Conservation (phyloP, 53 echinoderm and acorn worm genomes). For the Glandiceps talaboti region DNA sequence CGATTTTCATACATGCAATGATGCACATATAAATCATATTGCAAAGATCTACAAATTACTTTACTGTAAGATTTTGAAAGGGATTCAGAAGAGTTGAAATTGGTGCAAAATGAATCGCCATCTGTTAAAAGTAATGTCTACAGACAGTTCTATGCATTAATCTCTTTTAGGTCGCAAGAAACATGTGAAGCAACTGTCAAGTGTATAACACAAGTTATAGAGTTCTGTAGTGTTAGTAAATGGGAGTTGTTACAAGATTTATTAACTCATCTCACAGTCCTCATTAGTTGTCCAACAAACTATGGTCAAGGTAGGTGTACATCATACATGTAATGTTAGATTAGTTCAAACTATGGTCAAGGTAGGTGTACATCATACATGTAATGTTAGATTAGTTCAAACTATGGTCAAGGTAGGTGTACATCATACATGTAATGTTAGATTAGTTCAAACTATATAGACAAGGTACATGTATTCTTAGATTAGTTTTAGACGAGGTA, state of each 20-base stretch:
- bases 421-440: no score
- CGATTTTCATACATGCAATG: no score
- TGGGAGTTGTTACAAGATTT: constrained; percentile 76
- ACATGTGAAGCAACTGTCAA: constrained; percentile 42
- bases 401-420: background rate
- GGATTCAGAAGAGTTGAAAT: no score
- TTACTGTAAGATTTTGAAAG: no score
- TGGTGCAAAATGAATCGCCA: no score
- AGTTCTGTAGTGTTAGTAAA: constrained; percentile 19
- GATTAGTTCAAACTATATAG: no score
- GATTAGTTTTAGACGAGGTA: no score
- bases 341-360: background rate
- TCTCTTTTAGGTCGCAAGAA: constrained; percentile 21
- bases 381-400: background rate
- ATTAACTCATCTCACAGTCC: constrained; percentile 43
- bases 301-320: constrained; percentile 31
- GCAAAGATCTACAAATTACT: no score
- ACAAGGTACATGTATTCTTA: no score
- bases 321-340: no score
- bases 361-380: background rate
- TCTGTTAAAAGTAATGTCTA: no score
- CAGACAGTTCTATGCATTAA: background rate
- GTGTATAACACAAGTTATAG: constrained; percentile 38
- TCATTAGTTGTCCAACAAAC: constrained; percentile 31
- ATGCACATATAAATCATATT: no score